Evolutionary conservation across 2,888 invertebrate species (phyloP), one percentile per base, ranked within the genome.

Genomic region (Ferrisia virgata): DNA sequence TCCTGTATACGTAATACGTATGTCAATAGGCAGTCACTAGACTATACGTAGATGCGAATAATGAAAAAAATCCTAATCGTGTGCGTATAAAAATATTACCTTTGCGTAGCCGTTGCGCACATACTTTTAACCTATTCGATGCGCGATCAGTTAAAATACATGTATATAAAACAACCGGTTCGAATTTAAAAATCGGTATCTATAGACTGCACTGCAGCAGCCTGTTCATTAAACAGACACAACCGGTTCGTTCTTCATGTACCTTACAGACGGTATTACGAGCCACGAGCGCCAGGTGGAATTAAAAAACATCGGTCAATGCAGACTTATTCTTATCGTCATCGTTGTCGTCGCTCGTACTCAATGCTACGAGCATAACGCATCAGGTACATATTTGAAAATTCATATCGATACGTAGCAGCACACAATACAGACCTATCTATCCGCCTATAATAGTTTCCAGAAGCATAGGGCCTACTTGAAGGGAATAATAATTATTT

Each of bases 81-180:
- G 36, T 76, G 18, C 72, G 72, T 76, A 76, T 76, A 36, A 76
- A n/a, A n/a, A n/a, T n/a, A 76, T 76, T 76, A 76, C 36, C 28
- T 36, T n/a, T 28, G 22, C 18, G 36, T 28, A 28, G 36, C 72
- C 36, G 36, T 76, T 76, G 72, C 28, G 28, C 25, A 28, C 28
- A 6, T 64, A 11, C 47, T 22, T 22, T 53, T 53, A 6, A 64
- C 28, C 15, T 15, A 28, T 15, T 28, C 64, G 64, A 28, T 28
- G 36, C 15, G 28, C 72, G 36, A 76, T 36, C 36, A 76, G 72
- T 36, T 76, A 76, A 33, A 36, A 36, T 76, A n/a, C n/a, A n/a
- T n/a, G n/a, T n/a, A n/a, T n/a, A 76, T 76, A 76, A 76, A 76
- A 36, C 72, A 76, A 76, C 72, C 72, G 72, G 72, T 76, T 76